Conservation (phyloP, 2,888 invertebrate species). For the Salticus scenicus region DNA sequence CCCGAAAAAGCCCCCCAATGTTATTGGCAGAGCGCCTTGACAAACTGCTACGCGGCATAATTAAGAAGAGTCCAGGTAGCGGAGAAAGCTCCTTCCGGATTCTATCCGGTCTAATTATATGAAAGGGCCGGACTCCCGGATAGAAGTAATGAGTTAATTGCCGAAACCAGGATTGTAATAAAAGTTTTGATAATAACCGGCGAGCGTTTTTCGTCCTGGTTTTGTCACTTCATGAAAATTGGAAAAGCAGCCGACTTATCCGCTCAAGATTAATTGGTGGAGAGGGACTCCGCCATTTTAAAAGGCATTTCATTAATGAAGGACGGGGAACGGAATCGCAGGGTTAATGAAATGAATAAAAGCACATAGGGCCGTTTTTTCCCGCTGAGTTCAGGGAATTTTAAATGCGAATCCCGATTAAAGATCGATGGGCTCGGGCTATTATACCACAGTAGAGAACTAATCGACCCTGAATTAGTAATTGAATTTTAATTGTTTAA, state of each 20-base stretch:
- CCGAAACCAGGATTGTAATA: constrained; percentile 62
- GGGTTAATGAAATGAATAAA: constrained; percentile 56
- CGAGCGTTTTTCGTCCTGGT: constrained; percentile 33
- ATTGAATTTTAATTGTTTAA: neutral
- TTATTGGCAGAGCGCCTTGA: constrained; percentile 68
- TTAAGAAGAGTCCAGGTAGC: constrained; percentile 65
- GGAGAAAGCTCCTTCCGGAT: constrained; percentile 23
- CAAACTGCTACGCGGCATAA: constrained; percentile 61
- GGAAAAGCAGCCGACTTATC: constrained; percentile 4
- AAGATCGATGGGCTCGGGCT: constrained; percentile 37
- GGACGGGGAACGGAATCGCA: neutral
- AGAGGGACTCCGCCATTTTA: constrained; percentile 54
- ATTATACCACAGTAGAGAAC: too few relatives aligned
- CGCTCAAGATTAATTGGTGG: constrained; percentile 52
- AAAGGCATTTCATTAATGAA: constrained; percentile 68
- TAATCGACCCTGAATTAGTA: neutral
- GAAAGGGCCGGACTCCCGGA: constrained; percentile 48
- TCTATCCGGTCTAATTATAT: constrained; percentile 56
- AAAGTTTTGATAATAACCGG: constrained; percentile 64
- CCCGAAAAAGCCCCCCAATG: constrained; percentile 11
- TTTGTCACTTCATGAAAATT: constrained; percentile 62
- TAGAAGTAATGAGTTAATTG: constrained; percentile 68
- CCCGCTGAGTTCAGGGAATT: constrained; percentile 40
- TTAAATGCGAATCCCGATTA: constrained; percentile 55
- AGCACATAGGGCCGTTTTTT: constrained; percentile 29